phyloP scores from a whole-genome alignment of 2,888 invertebrate genomes.

The Pheosia gnoma region DNA sequence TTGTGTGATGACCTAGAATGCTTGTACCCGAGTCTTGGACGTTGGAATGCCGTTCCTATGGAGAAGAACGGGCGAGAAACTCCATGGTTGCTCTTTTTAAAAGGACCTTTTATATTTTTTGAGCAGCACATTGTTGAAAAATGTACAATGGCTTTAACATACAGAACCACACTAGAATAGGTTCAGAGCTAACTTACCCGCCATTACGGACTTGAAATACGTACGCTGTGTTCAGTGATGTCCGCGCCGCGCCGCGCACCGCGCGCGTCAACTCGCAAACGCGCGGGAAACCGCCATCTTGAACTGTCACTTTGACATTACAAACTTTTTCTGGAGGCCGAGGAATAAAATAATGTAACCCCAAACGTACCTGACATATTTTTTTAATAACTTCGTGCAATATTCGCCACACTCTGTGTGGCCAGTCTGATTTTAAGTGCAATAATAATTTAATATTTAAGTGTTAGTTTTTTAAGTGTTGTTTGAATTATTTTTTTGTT shows the following conservation, averaged over 20 bases:
- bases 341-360: conserved; percentile 35
- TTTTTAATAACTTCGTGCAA: conserved; percentile 64
- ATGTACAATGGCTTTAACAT: background rate
- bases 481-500: conserved; percentile 35
- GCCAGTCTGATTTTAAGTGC: conserved; percentile 75
- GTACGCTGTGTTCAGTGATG: conserved; percentile 42
- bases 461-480: conserved; percentile 42
- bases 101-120: too few relatives aligned
- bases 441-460: conserved; percentile 55
- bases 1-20: too few relatives aligned
- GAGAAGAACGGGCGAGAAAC: too few relatives aligned
- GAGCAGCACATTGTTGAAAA: too few relatives aligned
- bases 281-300: conserved; percentile 40
- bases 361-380: conserved; percentile 59
- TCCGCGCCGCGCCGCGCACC: conserved; percentile 50
- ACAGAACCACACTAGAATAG: background rate
- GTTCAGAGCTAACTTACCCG: background rate
- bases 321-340: conserved; percentile 20
- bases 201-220: conserved; percentile 27
- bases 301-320: conserved; percentile 46
- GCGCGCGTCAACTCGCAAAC: conserved; percentile 54
- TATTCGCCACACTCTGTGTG: conserved; percentile 62
- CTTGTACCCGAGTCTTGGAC: too few relatives aligned
- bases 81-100: too few relatives aligned
- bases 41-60: too few relatives aligned